Evolutionary conservation across 2,888 invertebrate species (phyloP), one percentile per base, ranked within the genome.

Genomic region (Serrognathus titanus): DNA sequence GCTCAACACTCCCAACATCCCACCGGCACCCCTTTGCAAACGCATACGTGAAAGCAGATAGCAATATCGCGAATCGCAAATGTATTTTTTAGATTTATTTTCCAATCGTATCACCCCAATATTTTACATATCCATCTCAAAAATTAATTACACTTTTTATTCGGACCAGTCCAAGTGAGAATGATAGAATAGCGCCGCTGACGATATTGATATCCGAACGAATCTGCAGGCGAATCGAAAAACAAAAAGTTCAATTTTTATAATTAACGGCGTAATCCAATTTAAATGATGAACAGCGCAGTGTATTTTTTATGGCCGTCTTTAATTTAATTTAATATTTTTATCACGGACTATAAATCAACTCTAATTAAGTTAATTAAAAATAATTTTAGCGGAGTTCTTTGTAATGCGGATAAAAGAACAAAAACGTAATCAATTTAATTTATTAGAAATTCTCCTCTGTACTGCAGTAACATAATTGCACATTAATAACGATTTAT

Each of bases 301-400:
- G 61, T 67, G 65, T 70, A 70, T 72, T 73, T 72, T 75, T 73
- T 74, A 73, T 71, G 70, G 68, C 72, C 67, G 73, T 73, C 74
- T 76, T 74, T 74, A 73, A 74, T 75, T 76, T 74, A 74, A 76
- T 77, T 76, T 75, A 74, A 75, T 77, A 76, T 78, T 78, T 77
- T 66, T 66, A 66, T 66, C 66, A 63, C 63, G 63, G 64, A 64
- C 66, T 65, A 65, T 66, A 66, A 66, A 66, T 66, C 66, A 65
- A 65, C 64, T 65, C 64, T 66, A 66, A 66, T 66, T 71, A 69
- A 69, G 62, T 71, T 71, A 69, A 71, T 69, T 71, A 69, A 77
- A 78, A 77, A 75, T 75, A 75, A 76, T 77, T 76, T 75, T 69
- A 70, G 72, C 75, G 67, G 71, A 71, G 68, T 71, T 69, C 70